phyloP scores from a whole-genome alignment of 1,140 invertebrate species.

The Argopecten irradians region DNA sequence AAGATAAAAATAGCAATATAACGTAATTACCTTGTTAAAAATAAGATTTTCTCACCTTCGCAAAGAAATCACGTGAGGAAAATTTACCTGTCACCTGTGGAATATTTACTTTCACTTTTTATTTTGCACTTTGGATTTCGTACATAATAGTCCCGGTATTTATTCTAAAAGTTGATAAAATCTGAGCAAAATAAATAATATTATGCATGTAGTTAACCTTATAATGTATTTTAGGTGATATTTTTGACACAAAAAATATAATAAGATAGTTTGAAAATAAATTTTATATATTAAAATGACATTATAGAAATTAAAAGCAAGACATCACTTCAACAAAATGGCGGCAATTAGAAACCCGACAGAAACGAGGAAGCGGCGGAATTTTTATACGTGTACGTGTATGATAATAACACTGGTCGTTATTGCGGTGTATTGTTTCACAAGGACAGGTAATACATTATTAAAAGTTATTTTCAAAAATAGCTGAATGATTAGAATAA shows the following conservation, averaged over 20 bases:
- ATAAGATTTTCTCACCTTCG: no score
- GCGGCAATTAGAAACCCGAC: background rate
- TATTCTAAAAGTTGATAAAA: background rate
- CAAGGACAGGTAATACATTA: background rate
- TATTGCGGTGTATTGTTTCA: background rate
- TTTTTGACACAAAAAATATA: no score
- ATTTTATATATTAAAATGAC: no score
- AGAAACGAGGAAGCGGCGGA: background rate
- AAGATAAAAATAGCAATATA: no score
- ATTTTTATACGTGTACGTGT: background rate
- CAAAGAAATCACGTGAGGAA: background rate
- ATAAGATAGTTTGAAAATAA: no score
- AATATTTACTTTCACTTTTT: background rate
- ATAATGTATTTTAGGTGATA: background rate
- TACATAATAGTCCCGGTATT: background rate
- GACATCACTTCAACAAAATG: background rate
- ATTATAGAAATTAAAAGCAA: no score
- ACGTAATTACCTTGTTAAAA: no score
- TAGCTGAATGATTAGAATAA: no score
- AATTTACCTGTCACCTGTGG: background rate
- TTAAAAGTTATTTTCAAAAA: no score
- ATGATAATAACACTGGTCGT: background rate
- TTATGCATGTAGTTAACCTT: background rate
- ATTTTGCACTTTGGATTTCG: conserved; percentile 6
- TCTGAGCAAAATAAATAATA: background rate